Evolutionary conservation across 2,113 vertebrate genomes (phyloP), one percentile per base, ranked within the genome.

Genomic region (Misgurnus mizolepis): DNA sequence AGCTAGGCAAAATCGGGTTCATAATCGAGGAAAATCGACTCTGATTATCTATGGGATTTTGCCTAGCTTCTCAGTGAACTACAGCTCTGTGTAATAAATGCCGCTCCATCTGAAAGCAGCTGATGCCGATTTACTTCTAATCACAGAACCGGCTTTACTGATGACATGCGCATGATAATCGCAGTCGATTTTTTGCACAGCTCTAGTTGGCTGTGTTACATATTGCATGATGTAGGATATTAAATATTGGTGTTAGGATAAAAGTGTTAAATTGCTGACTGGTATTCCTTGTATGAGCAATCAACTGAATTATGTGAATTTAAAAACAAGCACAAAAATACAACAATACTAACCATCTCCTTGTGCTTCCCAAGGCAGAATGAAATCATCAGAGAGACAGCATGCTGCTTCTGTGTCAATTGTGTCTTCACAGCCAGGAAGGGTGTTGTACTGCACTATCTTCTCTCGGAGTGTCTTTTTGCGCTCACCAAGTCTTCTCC

Each of bases 341-440:
- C 0, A 34, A 62, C 10, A 60, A n/a, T 34, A 34, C 22, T 62
- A 12, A 62, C 60, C 60, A 14, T 62, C 60, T 62, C 60, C 60
- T 62, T 62, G 60, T 62, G 60, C 60, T 62, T 62, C 60, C 60
- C 60, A 34, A 34, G 60, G 60, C 60, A 34, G 60, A 62, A 62
- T 34, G 0, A 12, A 34, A 34, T 34, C 60, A 34, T 61, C 60
- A 61, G 15, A n/a, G 55, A 58, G 55, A 58, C 56, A 4, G 56
- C 56, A 22, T 22, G 56, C 56, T 60, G 56, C 60, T 34, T 62
- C 22, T 11, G 56, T 9, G n/a, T 60, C 56, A 60, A 60, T 60
- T 60, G 18, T 60, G n/a, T 22, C 56, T 10, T 22, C 56, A 60
- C n/a, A 22, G 56, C 18, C 56, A 60, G 56, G 56, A 60, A 60